Conservation (phyloP, 2,888 invertebrate genomes). For the Torymus aiolomorphi region DNA sequence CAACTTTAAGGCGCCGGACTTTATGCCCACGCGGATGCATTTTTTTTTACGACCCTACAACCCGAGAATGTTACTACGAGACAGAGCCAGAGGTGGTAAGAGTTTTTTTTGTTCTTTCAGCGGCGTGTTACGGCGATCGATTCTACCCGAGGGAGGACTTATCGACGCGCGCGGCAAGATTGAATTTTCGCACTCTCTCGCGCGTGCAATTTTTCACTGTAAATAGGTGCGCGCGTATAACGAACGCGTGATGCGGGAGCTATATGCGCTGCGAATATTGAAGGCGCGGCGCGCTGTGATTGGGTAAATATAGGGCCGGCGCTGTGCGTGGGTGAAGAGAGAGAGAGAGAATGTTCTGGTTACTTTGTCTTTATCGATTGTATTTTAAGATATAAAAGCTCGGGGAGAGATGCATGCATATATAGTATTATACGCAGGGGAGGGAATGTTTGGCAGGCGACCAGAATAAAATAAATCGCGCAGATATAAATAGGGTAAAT, state of each 20-base stretch:
- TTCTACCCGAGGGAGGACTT: conserved; percentile 1
- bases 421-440: too few relatives aligned
- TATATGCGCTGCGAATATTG: too few relatives aligned
- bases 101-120: too few relatives aligned
- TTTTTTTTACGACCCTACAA: neutral
- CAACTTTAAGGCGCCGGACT: neutral
- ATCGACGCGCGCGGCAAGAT: conserved; percentile 1
- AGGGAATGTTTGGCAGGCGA: conserved; percentile 4
- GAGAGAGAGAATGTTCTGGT: neutral
- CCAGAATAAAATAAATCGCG: conserved; percentile 10
- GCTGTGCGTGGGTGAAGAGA: neutral
- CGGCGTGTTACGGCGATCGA: conserved; percentile 22
- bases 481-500: neutral
- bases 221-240: conserved; percentile 14
- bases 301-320: too few relatives aligned
- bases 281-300: too few relatives aligned
- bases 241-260: neutral
- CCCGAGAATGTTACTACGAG: neutral
- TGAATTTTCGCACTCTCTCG: conserved; percentile 1
- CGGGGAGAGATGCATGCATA: too few relatives aligned
- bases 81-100: too few relatives aligned
- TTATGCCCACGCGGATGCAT: neutral
- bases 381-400: conserved; percentile 3
- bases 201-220: conserved; percentile 1
- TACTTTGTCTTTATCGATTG: neutral